Evolutionary conservation across 53 echinoderm and acorn worm genomes (phyloP), one percentile per base, ranked within the genome.

Genomic region (Patiria pectinifera): DNA sequence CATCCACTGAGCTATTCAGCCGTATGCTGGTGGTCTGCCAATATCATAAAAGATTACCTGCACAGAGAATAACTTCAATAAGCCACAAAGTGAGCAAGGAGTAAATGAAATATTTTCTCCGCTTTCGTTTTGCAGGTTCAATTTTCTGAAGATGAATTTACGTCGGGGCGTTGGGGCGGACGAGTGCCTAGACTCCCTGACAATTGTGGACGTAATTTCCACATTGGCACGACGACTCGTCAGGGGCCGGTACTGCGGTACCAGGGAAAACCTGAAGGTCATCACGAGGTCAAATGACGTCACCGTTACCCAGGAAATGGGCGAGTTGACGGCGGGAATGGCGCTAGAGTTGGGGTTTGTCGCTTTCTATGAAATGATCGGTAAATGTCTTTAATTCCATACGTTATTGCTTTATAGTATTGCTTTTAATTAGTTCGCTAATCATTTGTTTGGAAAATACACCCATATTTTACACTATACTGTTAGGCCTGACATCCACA

Each of bases 331-430:
- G 0, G 93, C 94, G 0, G 77, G 91, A 59, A 96, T 95, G 96
- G 92, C 95, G 25, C 14, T 48, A 5, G 84, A 85, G 46, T 86
- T 97, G 45, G 96, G 96, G 13, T 93, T 97, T 87, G 96, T 93
- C 45, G 94, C 93, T 10, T 45, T 19, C 3, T 97, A 93, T 71
- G 80, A 94, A 22, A 85, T 92, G 58, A 86, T 96, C 11, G 96
- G 97, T 97, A 95, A 92, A 76, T 72, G 13, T 63, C 12, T 18
- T 18, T 69, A 13, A 11, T 8, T 53, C 5, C 5, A 53, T 6
- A 53, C 6, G 5, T 6, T 5, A 53, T 53, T 53, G 53, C 53
- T 53, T 53, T 53, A 53, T 8, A 53, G 53, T 53, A 8, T 53
- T 53, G 53, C 35, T 35, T 35, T n/a, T n/a, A n/a, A n/a, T n/a